phyloP scores from a whole-genome alignment of 2,888 invertebrate genomes.

The Tillus elongatus region DNA sequence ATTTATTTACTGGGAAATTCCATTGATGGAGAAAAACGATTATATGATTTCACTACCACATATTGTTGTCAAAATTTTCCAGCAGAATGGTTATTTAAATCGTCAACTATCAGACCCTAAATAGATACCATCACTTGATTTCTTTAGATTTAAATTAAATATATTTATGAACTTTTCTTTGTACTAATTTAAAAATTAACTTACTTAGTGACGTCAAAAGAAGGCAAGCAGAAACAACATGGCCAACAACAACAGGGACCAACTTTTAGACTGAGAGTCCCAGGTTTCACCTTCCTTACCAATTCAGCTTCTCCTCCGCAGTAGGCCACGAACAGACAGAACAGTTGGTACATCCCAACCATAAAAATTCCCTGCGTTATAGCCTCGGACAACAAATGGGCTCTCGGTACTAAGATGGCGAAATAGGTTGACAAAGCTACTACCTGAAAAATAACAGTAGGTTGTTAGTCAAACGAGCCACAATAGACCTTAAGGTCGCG shows the following conservation, averaged over 20 bases:
- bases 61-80: no score
- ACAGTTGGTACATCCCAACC: constrained; percentile 61
- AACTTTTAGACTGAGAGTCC: constrained; percentile 51
- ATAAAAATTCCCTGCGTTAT: constrained; percentile 60
- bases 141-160: not conserved
- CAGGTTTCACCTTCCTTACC: constrained; percentile 49
- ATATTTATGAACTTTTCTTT: constrained; percentile 1
- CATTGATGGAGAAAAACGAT: no score
- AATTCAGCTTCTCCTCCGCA: constrained; percentile 54
- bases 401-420: constrained; percentile 52
- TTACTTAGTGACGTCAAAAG: constrained; percentile 49
- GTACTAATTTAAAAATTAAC: constrained; percentile 13
- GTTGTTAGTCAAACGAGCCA: no score
- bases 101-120: not conserved
- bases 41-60: no score
- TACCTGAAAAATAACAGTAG: constrained; percentile 48
- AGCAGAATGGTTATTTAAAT: no score
- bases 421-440: constrained; percentile 50
- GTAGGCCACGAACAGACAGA: constrained; percentile 56
- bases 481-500: no score
- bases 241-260: constrained; percentile 70
- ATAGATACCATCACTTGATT: not conserved
- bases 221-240: constrained; percentile 52
- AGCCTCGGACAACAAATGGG: constrained; percentile 59
- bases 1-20: no score